Evolutionary conservation across 1,140 invertebrate genomes (phyloP).

Genomic region (Formica selysi): DNA sequence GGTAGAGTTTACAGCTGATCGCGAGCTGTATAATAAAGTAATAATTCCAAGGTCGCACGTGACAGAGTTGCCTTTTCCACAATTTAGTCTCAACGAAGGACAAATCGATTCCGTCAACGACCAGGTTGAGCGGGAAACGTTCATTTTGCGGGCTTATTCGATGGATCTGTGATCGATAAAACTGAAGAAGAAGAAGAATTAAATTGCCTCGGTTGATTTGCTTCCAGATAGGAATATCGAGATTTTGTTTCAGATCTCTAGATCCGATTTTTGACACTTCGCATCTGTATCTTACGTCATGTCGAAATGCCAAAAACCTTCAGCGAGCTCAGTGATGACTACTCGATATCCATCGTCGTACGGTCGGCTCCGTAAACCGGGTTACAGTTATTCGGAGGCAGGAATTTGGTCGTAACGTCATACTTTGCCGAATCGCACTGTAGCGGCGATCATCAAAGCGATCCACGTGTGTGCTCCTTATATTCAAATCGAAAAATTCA

Average conservation of each 20-base stretch:
- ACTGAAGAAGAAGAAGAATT: not conserved
- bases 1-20: not conserved
- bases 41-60: not conserved
- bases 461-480: not conserved
- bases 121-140: not conserved
- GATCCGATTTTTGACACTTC: not conserved
- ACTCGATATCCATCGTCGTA: conserved; percentile 21
- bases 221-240: not conserved
- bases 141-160: not conserved
- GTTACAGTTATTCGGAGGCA: conserved; percentile 71
- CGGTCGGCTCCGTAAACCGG: conserved; percentile 30
- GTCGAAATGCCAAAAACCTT: not conserved
- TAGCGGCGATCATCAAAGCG: not conserved
- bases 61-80: not conserved
- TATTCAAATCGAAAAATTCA: not conserved
- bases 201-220: not conserved
- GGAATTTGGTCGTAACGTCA: conserved; percentile 75
- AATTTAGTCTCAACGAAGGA: not conserved
- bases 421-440: conserved; percentile 48
- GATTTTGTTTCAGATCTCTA: conserved; percentile 20
- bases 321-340: not conserved
- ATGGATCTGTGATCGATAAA: not conserved
- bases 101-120: not conserved
- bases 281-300: not conserved
- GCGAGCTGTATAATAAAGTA: not conserved